A percentile compares a stretch with the other conserved stretches of the same genome.
These are phyloP conservation scores for Choloepus didactylus DNA, from an alignment of 2,797 vertebrate species.

Conservation along the genomic window DNA sequence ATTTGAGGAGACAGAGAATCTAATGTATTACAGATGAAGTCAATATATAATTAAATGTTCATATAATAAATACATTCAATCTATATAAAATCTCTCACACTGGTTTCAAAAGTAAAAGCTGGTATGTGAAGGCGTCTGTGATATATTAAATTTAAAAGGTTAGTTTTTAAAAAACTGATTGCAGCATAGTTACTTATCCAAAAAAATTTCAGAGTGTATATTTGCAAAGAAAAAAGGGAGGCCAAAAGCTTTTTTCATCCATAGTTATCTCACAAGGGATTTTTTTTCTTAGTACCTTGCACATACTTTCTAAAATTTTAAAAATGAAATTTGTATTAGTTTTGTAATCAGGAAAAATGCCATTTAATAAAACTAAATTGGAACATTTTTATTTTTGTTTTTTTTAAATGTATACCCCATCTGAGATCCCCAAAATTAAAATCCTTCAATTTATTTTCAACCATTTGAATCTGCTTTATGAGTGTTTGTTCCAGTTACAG, in stretches of 20 bases:
- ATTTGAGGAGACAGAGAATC: not conserved
- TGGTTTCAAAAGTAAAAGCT: not conserved
- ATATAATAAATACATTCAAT: conserved; percentile 17
- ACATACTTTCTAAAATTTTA: not conserved
- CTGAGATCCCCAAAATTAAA: conserved; percentile 19
- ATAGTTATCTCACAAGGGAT: not conserved
- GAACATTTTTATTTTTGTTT: not conserved
- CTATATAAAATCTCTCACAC: not conserved
- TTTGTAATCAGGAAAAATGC: conserved; percentile 17
- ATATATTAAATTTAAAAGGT: not conserved
- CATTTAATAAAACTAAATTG: conserved; percentile 44
- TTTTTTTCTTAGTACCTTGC: not conserved
- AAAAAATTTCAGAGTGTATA: not conserved
- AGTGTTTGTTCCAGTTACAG: not conserved
- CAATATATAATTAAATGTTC: conserved; percentile 8
- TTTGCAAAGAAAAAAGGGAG: not conserved
- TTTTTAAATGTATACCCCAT: not conserved
- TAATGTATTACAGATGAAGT: not conserved
- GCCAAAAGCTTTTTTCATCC: not conserved
- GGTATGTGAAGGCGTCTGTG: not conserved
- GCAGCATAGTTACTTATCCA: not conserved
- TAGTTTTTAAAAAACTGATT: not conserved
- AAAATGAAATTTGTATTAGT: conserved; percentile 19
- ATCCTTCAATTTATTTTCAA: conserved; percentile 15
- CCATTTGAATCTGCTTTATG: not conserved